Conservation (phyloP, 2,113 vertebrate genomes). For the Amazona vittata region DNA sequence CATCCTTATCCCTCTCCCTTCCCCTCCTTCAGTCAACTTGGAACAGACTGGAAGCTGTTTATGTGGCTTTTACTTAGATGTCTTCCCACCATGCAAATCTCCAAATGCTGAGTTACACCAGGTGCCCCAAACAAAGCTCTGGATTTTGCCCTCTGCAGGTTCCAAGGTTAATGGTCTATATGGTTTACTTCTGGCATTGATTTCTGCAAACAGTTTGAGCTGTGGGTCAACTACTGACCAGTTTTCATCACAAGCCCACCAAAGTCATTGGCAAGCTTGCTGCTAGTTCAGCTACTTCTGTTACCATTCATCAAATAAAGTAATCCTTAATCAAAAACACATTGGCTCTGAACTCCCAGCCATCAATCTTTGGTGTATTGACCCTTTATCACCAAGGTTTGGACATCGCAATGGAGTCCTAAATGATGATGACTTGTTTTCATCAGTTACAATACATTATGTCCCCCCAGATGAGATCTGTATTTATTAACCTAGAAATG, state of each 20-base stretch:
- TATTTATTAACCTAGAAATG: background rate
- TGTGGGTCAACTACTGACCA: background rate
- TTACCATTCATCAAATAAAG: background rate
- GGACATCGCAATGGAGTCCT: background rate
- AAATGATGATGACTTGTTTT: background rate
- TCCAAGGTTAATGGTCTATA: background rate
- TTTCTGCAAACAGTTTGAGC: background rate
- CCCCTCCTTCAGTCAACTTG: background rate
- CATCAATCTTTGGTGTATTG: background rate
- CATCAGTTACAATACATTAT: background rate
- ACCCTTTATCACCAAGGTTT: background rate
- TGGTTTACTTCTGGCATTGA: background rate
- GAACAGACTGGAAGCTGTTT: background rate
- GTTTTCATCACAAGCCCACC: background rate
- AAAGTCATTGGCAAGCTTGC: background rate
- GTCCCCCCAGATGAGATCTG: background rate
- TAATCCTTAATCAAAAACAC: background rate
- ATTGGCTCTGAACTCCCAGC: background rate
- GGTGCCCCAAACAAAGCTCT: background rate
- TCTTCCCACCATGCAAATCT: background rate
- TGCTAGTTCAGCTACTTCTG: background rate
- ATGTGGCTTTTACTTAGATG: background rate
- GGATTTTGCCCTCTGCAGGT: background rate
- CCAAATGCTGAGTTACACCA: background rate
- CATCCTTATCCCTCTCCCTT: background rate